Evolutionary conservation across 1,140 invertebrate genomes (phyloP).

Genomic region (Hesperophylax magnus): DNA sequence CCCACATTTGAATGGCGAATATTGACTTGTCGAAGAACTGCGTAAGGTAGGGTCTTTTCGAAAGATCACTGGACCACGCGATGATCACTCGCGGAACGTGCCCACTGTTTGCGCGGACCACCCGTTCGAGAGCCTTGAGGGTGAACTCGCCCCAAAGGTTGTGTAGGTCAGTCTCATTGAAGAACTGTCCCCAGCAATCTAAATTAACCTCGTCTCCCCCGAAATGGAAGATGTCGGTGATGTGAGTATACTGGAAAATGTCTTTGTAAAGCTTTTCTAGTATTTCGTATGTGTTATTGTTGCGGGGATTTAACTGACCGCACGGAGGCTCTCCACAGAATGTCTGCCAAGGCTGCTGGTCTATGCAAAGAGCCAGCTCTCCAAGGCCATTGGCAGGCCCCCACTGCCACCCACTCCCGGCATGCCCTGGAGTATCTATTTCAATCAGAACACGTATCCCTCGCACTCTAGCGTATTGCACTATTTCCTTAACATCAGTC

Average conservation of each 20-base stretch:
- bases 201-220: constrained; percentile 88
- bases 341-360: constrained; percentile 82
- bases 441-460: constrained; percentile 82
- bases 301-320: constrained; percentile 86
- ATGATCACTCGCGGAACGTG: constrained; percentile 76
- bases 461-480: constrained; percentile 76
- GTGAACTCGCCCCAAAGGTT: constrained; percentile 86
- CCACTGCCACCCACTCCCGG: constrained; percentile 87
- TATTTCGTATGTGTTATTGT: constrained; percentile 81
- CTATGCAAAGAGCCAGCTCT: constrained; percentile 80
- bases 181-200: constrained; percentile 82
- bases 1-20: constrained; percentile 81
- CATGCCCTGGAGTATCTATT: constrained; percentile 87
- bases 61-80: constrained; percentile 86
- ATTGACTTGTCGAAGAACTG: constrained; percentile 69
- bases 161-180: constrained; percentile 82
- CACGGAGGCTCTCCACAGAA: constrained; percentile 88
- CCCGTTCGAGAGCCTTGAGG: constrained; percentile 72
- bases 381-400: constrained; percentile 77
- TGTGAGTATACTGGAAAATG: constrained; percentile 76
- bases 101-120: constrained; percentile 78
- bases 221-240: constrained; percentile 82
- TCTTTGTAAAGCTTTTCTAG: constrained; percentile 78
- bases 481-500: constrained; percentile 77
- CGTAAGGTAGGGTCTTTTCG: constrained; percentile 79